Evolutionary conservation across 1,140 invertebrate genomes (phyloP).

Genomic region (Amyelois transitella): DNA sequence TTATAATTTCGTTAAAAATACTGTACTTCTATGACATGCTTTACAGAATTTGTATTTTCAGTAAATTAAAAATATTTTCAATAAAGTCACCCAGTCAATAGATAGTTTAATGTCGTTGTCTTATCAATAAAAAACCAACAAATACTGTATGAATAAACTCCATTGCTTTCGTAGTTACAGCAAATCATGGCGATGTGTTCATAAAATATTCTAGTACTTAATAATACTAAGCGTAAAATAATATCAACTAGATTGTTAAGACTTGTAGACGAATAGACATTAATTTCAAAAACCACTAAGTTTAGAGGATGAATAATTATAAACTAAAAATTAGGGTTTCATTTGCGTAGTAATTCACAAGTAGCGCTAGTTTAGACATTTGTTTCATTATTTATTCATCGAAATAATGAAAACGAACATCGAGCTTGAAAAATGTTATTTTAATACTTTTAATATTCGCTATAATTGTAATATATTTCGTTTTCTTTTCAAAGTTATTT

Average conservation of each 20-base stretch:
- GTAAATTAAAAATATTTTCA: no score
- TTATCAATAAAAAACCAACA: no score
- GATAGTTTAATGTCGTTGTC: no score
- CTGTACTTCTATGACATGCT: no score
- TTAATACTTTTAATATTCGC: slow-evolving; percentile 65
- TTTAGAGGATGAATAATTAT: slow-evolving; percentile 71
- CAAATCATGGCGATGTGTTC: slow-evolving; percentile 33
- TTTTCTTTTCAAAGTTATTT: slow-evolving; percentile 64
- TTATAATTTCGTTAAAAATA: no score
- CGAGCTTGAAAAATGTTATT: slow-evolving; percentile 70
- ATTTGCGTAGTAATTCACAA: slow-evolving; percentile 50
- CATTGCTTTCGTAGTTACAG: no score
- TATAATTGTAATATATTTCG: slow-evolving; percentile 58
- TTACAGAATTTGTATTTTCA: no score
- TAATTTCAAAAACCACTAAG: slow-evolving; percentile 65
- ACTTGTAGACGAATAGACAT: slow-evolving; percentile 38
- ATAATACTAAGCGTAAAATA: slow-evolving; percentile 46
- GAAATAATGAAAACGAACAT: slow-evolving; percentile 42
- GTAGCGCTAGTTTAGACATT: slow-evolving; percentile 61
- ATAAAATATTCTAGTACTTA: slow-evolving; percentile 34
- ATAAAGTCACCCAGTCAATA: no score
- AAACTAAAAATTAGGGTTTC: slow-evolving; percentile 49
- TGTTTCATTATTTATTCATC: slow-evolving; percentile 37
- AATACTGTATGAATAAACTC: no score
- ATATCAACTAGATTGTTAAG: slow-evolving; percentile 46